These are phyloP conservation scores for Panonychus citri DNA, from an alignment of 1,140 invertebrate species.

Conservation along the genomic window DNA sequence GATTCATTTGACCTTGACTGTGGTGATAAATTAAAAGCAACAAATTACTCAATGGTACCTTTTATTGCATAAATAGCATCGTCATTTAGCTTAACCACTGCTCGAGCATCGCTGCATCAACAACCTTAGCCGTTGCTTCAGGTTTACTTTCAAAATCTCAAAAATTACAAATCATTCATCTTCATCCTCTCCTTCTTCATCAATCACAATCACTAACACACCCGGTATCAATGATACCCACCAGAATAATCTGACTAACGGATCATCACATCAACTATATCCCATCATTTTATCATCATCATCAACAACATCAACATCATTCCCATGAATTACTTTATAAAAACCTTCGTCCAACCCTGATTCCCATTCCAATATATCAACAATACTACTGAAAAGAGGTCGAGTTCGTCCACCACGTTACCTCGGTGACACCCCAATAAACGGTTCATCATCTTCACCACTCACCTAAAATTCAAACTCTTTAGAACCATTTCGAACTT, in stretches of 20 bases:
- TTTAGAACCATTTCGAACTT: neutral
- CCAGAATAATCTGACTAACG: neutral
- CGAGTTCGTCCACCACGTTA: conserved; percentile 8
- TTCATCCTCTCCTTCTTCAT: neutral
- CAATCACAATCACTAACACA: neutral
- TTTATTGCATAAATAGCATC: neutral
- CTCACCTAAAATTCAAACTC: too few relatives aligned
- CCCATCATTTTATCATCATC: neutral
- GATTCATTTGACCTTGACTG: too few relatives aligned
- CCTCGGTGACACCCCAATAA: neutral
- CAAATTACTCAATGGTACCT: neutral
- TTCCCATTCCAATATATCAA: neutral
- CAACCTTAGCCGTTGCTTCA: neutral
- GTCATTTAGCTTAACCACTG: conserved; percentile 3
- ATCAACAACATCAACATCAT: neutral
- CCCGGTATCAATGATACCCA: too few relatives aligned
- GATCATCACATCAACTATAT: neutral
- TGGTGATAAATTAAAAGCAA: too few relatives aligned
- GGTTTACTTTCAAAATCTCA: neutral
- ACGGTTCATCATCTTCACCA: too few relatives aligned
- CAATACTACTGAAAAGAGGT: neutral
- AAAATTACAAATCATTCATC: neutral
- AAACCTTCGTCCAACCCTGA: neutral
- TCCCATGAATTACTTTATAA: neutral
- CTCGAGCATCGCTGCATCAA: conserved; percentile 9